A percentile compares a stretch with the other conserved stretches of the same genome.
phyloP scores from a whole-genome alignment of 1,140 invertebrate species.

The Mya arenaria region DNA sequence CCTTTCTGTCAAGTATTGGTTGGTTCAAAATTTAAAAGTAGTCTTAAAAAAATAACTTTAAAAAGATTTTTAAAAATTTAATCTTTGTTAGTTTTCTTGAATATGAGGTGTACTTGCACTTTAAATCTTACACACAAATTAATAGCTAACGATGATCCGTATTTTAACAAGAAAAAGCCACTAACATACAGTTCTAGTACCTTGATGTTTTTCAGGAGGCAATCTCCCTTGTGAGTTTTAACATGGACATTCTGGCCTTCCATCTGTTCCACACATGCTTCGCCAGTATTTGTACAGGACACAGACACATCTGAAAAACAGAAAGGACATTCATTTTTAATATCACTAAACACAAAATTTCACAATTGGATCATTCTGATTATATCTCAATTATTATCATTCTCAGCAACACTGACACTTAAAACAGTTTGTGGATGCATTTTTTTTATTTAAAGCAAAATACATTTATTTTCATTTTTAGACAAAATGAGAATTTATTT shows the following conservation, averaged over 20 bases:
- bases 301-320: conserved; percentile 16
- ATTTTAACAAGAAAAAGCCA: not conserved
- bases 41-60: too few species aligned
- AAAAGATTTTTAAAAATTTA: too few species aligned
- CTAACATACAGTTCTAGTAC: not conserved
- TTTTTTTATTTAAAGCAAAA: not conserved
- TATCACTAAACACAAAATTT: not conserved
- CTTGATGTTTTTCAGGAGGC: conserved; percentile 28
- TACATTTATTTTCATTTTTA: not conserved
- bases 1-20: too few species aligned
- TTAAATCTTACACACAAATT: too few species aligned
- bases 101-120: too few species aligned
- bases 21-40: too few species aligned
- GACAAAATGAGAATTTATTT: not conserved
- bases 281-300: conserved; percentile 4
- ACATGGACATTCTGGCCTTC: conserved; percentile 13
- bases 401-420: not conserved
- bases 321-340: too few species aligned
- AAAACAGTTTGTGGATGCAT: not conserved
- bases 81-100: too few species aligned
- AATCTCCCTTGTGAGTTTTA: conserved; percentile 4
- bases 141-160: too few species aligned
- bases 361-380: not conserved
- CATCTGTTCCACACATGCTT: conserved; percentile 6
- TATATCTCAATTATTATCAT: not conserved